phyloP scores from a whole-genome alignment of 1,140 invertebrate genomes.

The Galendromus occidentalis region DNA sequence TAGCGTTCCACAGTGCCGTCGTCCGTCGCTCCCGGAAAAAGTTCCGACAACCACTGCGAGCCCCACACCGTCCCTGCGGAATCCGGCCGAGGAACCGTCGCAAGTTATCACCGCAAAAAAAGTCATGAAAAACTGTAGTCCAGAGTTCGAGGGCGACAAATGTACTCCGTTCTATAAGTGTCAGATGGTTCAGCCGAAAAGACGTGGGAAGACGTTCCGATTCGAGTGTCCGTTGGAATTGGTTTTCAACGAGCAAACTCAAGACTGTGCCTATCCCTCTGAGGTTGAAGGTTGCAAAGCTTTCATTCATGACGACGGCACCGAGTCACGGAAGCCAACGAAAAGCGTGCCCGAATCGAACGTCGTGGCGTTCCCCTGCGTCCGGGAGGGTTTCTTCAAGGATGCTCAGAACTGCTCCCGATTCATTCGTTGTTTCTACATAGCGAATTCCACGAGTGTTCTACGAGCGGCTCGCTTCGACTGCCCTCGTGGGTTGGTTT shows the following conservation, averaged over 20 bases:
- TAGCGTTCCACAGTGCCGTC: neutral
- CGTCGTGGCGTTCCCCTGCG: neutral
- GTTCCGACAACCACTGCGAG: neutral
- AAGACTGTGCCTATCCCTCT: neutral
- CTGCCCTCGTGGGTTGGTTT: neutral
- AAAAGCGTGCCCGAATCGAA: neutral
- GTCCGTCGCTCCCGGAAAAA: neutral
- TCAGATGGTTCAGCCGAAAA: neutral
- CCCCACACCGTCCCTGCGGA: neutral
- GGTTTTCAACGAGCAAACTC: neutral
- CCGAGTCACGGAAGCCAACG: neutral
- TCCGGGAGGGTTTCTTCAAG: neutral
- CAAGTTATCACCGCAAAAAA: neutral
- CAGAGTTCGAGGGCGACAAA: neutral
- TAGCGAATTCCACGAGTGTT: neutral
- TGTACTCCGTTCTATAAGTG: conserved; percentile 7
- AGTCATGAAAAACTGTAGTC: conserved; percentile 6
- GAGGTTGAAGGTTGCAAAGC: neutral
- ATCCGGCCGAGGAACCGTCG: neutral
- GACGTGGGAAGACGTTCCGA: neutral
- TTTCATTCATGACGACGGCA: neutral
- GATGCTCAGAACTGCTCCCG: neutral
- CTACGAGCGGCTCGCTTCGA: conserved; percentile 1
- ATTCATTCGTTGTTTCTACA: neutral
- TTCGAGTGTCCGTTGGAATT: neutral